Evolutionary conservation across 2,113 vertebrate species (phyloP).

Genomic region (Gnathonemus echidnorhynchus): DNA sequence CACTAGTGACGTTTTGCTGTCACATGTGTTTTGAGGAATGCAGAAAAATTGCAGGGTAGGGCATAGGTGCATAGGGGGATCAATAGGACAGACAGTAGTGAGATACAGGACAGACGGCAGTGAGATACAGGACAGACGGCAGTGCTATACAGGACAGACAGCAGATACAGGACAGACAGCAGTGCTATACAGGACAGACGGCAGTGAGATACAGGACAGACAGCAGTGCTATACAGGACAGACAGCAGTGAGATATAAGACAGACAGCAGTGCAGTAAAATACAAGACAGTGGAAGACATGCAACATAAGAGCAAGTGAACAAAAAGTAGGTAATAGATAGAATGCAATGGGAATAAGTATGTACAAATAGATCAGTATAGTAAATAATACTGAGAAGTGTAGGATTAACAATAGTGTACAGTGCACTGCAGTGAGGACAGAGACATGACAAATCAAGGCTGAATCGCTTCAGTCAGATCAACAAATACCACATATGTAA

Average conservation of each 20-base stretch:
- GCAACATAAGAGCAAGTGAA: not conserved
- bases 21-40: not conserved
- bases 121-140: not conserved
- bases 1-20: not conserved
- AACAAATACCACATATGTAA: not conserved
- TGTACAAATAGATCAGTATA: not conserved
- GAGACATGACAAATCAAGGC: not conserved
- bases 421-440: not conserved
- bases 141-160: not conserved
- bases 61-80: not conserved
- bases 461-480: not conserved
- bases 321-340: not conserved
- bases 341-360: not conserved
- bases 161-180: not conserved
- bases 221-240: no score
- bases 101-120: not conserved
- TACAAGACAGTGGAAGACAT: not conserved
- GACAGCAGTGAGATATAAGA: not conserved
- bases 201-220: not conserved
- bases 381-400: not conserved
- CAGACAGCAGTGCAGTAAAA: not conserved
- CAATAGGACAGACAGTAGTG: not conserved
- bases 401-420: not conserved
- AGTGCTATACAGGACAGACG: not conserved
- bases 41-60: not conserved